Conservation (phyloP, 2,113 vertebrate species). For the Strix uralensis region DNA sequence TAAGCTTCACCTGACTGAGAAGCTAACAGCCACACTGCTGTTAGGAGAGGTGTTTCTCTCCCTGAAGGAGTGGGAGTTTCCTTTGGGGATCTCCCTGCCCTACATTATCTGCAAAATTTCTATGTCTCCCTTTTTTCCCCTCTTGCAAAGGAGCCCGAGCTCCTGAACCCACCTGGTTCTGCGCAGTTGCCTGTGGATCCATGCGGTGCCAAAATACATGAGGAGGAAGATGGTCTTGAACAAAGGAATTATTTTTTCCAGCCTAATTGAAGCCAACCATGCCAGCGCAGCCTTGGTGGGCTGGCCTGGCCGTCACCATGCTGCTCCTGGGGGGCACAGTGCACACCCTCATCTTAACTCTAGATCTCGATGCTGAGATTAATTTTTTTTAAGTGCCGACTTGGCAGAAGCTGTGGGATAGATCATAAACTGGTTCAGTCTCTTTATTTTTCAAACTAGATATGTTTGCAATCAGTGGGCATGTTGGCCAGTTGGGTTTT, state of each 20-base stretch:
- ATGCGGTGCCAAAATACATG: fast-evolving
- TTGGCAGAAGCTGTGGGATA: background rate
- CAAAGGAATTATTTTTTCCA: background rate
- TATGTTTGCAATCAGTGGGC: background rate
- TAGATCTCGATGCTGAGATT: fast-evolving
- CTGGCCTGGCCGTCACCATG: background rate
- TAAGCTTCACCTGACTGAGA: background rate
- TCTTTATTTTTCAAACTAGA: background rate
- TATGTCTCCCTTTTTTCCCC: background rate
- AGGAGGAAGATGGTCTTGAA: background rate
- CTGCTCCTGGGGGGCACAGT: background rate
- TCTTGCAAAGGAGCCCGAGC: background rate
- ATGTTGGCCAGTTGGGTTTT: fast-evolving
- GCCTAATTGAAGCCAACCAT: background rate
- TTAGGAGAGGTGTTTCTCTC: background rate
- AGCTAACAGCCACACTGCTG: background rate
- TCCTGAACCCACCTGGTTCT: background rate
- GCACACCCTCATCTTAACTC: background rate
- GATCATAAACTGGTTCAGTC: background rate
- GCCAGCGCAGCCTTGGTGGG: background rate
- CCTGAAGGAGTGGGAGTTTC: background rate
- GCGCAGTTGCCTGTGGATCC: fast-evolving
- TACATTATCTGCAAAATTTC: background rate
- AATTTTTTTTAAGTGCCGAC: background rate
- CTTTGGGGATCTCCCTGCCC: background rate